Conservation (phyloP, 1,140 invertebrate species). For the Formica selysi region DNA sequence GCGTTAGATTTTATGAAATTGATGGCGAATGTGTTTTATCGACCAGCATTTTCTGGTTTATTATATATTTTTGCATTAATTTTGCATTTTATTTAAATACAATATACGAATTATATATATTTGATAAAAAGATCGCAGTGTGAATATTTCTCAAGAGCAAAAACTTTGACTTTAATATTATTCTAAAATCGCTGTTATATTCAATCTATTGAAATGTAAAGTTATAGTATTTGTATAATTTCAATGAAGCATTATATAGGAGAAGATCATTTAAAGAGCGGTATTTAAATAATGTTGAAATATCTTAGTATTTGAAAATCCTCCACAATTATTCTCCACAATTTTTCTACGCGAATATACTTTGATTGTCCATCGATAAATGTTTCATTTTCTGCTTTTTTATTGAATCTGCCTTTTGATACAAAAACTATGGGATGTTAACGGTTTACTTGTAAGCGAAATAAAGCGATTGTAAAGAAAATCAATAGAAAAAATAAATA, state of each 20-base stretch:
- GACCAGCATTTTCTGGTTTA: not conserved
- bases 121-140: not conserved
- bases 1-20: constrained; percentile 8
- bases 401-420: not conserved
- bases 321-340: not conserved
- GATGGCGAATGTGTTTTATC: not conserved
- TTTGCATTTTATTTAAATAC: not conserved
- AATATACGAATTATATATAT: not conserved
- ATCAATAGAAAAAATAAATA: constrained; percentile 35
- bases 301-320: not conserved
- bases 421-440: constrained; percentile 13
- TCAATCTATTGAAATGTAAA: not conserved
- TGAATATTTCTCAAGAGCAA: not conserved
- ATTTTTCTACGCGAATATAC: not conserved
- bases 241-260: not conserved
- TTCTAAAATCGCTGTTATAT: constrained; percentile 15
- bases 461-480: not conserved
- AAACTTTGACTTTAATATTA: constrained; percentile 7
- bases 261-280: not conserved
- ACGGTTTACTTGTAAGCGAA: constrained; percentile 4
- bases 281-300: not conserved
- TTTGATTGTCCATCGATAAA: not conserved
- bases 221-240: not conserved
- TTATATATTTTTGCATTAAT: not conserved
- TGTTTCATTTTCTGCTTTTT: not conserved